Conservation (phyloP, 2,888 invertebrate genomes). For the Andrena bucephala region DNA sequence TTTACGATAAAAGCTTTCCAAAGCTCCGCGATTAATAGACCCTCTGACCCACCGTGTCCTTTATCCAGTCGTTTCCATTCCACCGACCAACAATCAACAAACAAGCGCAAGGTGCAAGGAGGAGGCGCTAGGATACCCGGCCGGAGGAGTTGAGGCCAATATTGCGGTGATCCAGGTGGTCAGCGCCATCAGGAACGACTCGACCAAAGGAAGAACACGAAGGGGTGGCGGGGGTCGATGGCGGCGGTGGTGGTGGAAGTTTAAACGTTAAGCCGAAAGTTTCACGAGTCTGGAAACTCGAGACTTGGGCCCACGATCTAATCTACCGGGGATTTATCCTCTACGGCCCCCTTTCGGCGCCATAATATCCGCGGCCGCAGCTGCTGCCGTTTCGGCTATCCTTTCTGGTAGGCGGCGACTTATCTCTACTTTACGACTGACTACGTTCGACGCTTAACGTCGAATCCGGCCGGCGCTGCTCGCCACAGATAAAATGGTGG, state of each 20-base stretch:
- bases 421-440: slow-evolving; percentile 84
- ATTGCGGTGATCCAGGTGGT: slow-evolving; percentile 39
- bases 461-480: slow-evolving; percentile 73
- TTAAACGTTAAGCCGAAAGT: slow-evolving; percentile 65
- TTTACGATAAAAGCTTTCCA: no score
- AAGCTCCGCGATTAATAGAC: no score
- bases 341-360: slow-evolving; percentile 81
- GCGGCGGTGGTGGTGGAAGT: slow-evolving; percentile 36
- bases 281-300: slow-evolving; percentile 67
- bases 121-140: neutral
- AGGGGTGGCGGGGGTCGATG: neutral
- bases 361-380: slow-evolving; percentile 77
- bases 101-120: slow-evolving; percentile 4
- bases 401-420: slow-evolving; percentile 84
- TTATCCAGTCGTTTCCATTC: no score
- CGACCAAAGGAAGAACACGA: neutral
- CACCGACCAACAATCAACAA: no score
- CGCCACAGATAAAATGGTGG: slow-evolving; percentile 76
- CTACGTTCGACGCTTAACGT: slow-evolving; percentile 77
- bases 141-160: neutral
- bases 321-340: slow-evolving; percentile 82
- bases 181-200: slow-evolving; percentile 43
- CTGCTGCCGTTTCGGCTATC: slow-evolving; percentile 83
- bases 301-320: slow-evolving; percentile 76
- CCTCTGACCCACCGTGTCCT: no score